A percentile compares a stretch with the other conserved stretches of the same genome.
These are phyloP conservation scores for Mus spretus DNA, from an alignment of 2,797 vertebrate genomes.

Conservation along the genomic window DNA sequence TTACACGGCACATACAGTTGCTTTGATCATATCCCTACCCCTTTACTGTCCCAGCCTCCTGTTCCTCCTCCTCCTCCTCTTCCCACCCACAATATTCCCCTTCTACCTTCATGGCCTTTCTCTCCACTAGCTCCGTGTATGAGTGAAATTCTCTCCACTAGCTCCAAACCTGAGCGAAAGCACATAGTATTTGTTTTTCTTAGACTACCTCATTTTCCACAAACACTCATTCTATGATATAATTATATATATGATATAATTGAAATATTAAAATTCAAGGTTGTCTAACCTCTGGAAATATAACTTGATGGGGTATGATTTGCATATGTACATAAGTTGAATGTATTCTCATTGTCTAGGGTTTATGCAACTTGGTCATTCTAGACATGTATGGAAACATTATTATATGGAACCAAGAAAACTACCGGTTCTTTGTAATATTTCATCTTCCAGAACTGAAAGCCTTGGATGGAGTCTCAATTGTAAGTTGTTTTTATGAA, in stretches of 20 bases:
- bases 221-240: not conserved
- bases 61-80: not conserved
- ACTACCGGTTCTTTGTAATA: slow-evolving; percentile 93
- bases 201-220: not conserved
- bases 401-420: slow-evolving; percentile 91
- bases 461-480: slow-evolving; percentile 92
- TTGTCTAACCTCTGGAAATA: slow-evolving; percentile 34
- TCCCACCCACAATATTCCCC: not conserved
- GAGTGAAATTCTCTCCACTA: not conserved
- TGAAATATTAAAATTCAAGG: slow-evolving; percentile 58
- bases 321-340: not conserved
- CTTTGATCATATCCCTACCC: not conserved
- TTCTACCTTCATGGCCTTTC: not conserved
- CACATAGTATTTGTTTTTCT: not conserved
- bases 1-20: not conserved
- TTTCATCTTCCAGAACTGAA: slow-evolving; percentile 93
- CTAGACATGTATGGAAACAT: slow-evolving; percentile 93
- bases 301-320: not conserved
- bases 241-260: slow-evolving; percentile 44
- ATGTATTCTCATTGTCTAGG: slow-evolving; percentile 85
- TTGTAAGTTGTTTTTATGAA: slow-evolving; percentile 88
- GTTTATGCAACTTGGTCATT: slow-evolving; percentile 92
- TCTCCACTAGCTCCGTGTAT: not conserved
- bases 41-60: not conserved
- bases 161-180: not conserved